Base-by-base conservation (phyloP, 2,888 invertebrate species). In the Mystacides longicornis region DNA sequence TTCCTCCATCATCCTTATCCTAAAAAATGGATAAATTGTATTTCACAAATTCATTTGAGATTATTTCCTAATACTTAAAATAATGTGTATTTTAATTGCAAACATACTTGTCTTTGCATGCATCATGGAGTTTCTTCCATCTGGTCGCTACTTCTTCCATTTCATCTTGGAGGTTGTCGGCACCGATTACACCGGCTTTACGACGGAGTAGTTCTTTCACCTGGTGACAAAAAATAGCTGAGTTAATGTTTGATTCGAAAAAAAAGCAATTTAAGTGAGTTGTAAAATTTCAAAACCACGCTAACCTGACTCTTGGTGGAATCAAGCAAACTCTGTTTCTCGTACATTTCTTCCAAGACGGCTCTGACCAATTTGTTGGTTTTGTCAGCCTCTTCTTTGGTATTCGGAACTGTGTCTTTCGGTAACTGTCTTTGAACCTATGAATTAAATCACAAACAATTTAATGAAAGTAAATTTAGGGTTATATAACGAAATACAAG, bases 331-430 rank as follows among this genome's bases (percentile, higher is more conserved):
- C 91, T 90, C 69, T 96, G 94, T 64, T 91, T 92, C 70, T 93
- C 93, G 63, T 92, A 92, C 86, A 94, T 89, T 65, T 93, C 93
- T 68, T 94, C 93, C 22, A 93, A 77, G 0, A 93, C 84, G 23
- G 82, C 81, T 65, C 91, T 87, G 21, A 91, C 83, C 65, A 87
- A 86, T 65, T 87, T 87, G 61, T 88, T 87, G 42, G 87, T 86
- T 68, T 91, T 91, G 65, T 94, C 93, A 0, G 95, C 93, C 67
- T 95, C 94, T 31, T 94, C 94, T 71, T 91, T 90, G 2, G 86
- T 87, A 56, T 79, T 80, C 1, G 86, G 86, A 23, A 91, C 82
- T 0, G 82, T 77, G 61, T 93, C 92, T 67, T 90, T 90, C 0
- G 93, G 93, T 62, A 94, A 72, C 65, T 87, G 86, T 42, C 92